Evolutionary conservation across 2,888 invertebrate species (phyloP), one percentile per base, ranked within the genome.

Genomic region (Mesochorus sp.): DNA sequence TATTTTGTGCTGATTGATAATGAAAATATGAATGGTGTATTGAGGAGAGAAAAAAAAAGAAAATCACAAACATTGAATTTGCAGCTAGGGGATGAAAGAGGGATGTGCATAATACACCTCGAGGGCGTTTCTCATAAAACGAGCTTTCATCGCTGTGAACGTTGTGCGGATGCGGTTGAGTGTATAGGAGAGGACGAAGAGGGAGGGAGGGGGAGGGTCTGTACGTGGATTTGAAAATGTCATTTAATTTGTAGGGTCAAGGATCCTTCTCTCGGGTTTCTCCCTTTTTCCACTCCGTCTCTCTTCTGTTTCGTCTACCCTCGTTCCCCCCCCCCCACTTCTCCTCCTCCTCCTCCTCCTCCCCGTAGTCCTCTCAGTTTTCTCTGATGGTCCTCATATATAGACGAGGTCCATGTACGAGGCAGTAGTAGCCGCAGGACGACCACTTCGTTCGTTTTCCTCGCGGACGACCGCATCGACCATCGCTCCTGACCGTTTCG

Each of bases 181-280:
- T 8, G 44, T 31, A 31, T 31, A 10, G 8, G 17, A 39, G 14
- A 19, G 17, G n/a, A 6, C 17, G 47, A 8, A 24, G 14, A 24
- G 6, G 44, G 14, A n/a, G 6, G 1, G 6, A 14, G 34, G 55
- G 44, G 24, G 28, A 34, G 8, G 3, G 19, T 31, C 12, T 59
- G 12, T 70, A 34, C 51, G 34, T 61, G 66, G 66, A 72, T 61
- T 72, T 47, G 51, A 37, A 72, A 76, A 76, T 72, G 72, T 72
- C 76, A 76, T 76, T 76, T 76, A 72, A 72, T 76, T 76, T 72
- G 76, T 61, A 66, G 64, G 76, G 66, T 72, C 72, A 76, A 76
- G 76, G 72, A 66, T 72, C 72, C 72, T 72, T 57, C 51, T 44
- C 44, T 44, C 53, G 26, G 31, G 14, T 44, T 72, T 72, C 28